A percentile compares a stretch with the other conserved stretches of the same genome.
phyloP scores from a whole-genome alignment of 2,888 invertebrate genomes.

The Priocnemis perturbator region DNA sequence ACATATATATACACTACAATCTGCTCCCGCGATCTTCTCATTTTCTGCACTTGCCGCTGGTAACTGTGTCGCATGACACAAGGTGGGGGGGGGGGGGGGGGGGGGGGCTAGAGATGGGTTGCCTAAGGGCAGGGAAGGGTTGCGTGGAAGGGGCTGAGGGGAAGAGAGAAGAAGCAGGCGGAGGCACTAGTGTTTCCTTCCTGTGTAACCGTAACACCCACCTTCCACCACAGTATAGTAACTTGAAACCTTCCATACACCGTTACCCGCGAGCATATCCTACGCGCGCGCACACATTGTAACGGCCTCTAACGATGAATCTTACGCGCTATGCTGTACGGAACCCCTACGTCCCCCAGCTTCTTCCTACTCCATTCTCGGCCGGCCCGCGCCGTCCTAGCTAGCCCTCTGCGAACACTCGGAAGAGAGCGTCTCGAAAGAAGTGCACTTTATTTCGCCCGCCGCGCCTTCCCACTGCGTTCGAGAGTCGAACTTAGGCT shows the following conservation, averaged over 20 bases:
- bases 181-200: constrained; percentile 73
- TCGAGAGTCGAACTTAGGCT: constrained; percentile 1
- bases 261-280: constrained; percentile 46
- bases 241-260: constrained; percentile 63
- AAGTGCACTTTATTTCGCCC: constrained; percentile 5
- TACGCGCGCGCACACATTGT: constrained; percentile 16
- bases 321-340: constrained; percentile 20
- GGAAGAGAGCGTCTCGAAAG: neutral
- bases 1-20: no score
- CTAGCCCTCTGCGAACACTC: constrained; percentile 5
- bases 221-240: constrained; percentile 62
- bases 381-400: neutral
- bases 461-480: constrained; percentile 21
- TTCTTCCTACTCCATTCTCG: neutral
- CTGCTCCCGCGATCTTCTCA: no score
- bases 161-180: constrained; percentile 42
- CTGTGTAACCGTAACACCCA: constrained; percentile 72
- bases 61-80: constrained; percentile 5
- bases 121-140: constrained; percentile 5
- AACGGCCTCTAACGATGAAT: constrained; percentile 11
- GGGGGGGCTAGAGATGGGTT: neutral
- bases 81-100: no score
- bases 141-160: constrained; percentile 12
- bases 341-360: constrained; percentile 9
- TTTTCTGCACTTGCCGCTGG: constrained; percentile 10